phyloP scores from a whole-genome alignment of 2,888 invertebrate species.

The Oxyteleia sp. region DNA sequence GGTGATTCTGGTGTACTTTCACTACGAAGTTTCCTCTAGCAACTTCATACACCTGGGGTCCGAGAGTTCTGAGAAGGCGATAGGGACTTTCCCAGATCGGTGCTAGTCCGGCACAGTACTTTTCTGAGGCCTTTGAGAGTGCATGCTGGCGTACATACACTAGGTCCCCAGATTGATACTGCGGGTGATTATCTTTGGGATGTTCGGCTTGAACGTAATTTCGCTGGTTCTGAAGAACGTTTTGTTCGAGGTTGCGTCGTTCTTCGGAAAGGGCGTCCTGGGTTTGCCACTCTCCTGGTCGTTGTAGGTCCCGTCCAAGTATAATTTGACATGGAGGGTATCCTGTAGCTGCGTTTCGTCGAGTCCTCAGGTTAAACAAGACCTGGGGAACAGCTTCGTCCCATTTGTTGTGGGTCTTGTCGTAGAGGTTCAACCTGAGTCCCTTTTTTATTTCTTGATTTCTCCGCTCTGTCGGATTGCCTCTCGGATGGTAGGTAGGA shows the following conservation, averaged over 20 bases:
- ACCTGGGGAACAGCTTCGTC: neutral
- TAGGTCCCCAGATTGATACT: neutral
- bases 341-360: slow-evolving; percentile 12
- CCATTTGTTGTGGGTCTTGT: too few species aligned
- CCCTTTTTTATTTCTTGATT: slow-evolving; percentile 64
- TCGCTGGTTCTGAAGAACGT: too few species aligned
- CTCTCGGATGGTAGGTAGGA: slow-evolving; percentile 2
- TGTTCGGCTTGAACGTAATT: too few species aligned
- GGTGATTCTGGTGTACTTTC: neutral
- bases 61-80: neutral
- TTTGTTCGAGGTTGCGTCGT: too few species aligned
- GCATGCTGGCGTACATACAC: neutral
- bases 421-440: too few species aligned
- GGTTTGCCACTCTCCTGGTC: slow-evolving; percentile 17
- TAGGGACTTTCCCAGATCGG: slow-evolving; percentile 7
- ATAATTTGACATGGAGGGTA: slow-evolving; percentile 15
- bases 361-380: slow-evolving; percentile 7
- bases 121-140: neutral
- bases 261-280: too few species aligned
- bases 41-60: neutral
- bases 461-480: slow-evolving; percentile 55
- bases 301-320: neutral
- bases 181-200: too few species aligned
- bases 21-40: neutral
- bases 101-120: slow-evolving; percentile 4